Evolutionary conservation across 2,888 invertebrate genomes (phyloP).

Genomic region (Chrysina gloriosa): DNA sequence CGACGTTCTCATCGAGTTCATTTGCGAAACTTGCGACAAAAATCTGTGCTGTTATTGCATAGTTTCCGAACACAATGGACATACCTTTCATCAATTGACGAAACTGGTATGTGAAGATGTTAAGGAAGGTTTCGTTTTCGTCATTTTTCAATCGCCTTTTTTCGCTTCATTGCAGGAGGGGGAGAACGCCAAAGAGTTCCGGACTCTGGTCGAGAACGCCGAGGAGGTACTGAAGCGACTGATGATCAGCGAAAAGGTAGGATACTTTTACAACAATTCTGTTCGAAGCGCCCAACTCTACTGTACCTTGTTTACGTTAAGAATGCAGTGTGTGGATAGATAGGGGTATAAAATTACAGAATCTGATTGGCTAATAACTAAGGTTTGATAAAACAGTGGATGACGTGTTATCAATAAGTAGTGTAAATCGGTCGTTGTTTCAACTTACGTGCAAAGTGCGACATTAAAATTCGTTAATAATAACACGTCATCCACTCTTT

Average conservation of each 20-base stretch:
- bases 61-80: conserved; percentile 60
- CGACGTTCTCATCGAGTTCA: conserved; percentile 58
- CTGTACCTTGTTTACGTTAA: no score
- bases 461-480: no score
- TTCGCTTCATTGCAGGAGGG: conserved; percentile 56
- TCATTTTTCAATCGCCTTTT: conserved; percentile 43
- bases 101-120: conserved; percentile 57
- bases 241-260: conserved; percentile 61
- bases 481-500: no score
- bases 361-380: no score
- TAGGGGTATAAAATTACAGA: no score
- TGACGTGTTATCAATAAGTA: no score
- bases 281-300: no score
- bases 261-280: conserved; percentile 43
- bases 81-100: conserved; percentile 54
- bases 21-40: conserved; percentile 62
- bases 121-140: not conserved
- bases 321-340: no score
- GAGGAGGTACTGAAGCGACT: conserved; percentile 56
- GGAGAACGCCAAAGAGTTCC: conserved; percentile 52
- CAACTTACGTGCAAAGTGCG: no score
- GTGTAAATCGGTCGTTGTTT: no score
- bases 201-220: conserved; percentile 49
- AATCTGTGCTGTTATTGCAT: conserved; percentile 64
- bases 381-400: no score